phyloP scores from a whole-genome alignment of 2,888 invertebrate species.

The Stenolophus ochropezus region DNA sequence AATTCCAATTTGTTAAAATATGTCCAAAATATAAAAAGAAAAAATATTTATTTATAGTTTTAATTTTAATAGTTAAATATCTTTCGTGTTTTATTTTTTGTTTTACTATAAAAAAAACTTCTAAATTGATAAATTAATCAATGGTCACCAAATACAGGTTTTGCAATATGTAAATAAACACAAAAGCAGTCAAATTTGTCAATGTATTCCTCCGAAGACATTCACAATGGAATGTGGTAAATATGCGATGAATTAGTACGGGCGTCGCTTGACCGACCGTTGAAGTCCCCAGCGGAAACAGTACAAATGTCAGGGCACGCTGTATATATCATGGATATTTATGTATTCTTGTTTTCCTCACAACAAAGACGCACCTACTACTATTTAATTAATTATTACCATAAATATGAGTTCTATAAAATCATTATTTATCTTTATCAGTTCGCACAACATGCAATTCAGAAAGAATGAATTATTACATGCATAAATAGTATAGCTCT shows the following conservation, averaged over 20 bases:
- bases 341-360: slow-evolving; percentile 5
- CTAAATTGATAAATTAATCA: no score
- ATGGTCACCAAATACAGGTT: no score
- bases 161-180: no score
- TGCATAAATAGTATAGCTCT: background rate
- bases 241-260: background rate
- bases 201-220: background rate
- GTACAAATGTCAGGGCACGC: slow-evolving; percentile 22
- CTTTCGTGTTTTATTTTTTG: no score
- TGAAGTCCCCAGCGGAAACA: slow-evolving; percentile 16
- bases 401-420: slow-evolving; percentile 16
- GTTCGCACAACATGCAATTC: background rate
- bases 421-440: background rate
- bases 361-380: slow-evolving; percentile 17
- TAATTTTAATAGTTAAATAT: no score
- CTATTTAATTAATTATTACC: background rate
- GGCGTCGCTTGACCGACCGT: slow-evolving; percentile 4
- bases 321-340: slow-evolving; percentile 38
- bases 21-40: no score
- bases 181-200: no score
- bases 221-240: background rate
- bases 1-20: no score
- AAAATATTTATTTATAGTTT: no score
- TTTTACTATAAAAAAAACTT: no score
- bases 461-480: background rate